Base-by-base conservation (phyloP, 2,888 invertebrate species). In the Bursaphelenchus okinawaensis region DNA sequence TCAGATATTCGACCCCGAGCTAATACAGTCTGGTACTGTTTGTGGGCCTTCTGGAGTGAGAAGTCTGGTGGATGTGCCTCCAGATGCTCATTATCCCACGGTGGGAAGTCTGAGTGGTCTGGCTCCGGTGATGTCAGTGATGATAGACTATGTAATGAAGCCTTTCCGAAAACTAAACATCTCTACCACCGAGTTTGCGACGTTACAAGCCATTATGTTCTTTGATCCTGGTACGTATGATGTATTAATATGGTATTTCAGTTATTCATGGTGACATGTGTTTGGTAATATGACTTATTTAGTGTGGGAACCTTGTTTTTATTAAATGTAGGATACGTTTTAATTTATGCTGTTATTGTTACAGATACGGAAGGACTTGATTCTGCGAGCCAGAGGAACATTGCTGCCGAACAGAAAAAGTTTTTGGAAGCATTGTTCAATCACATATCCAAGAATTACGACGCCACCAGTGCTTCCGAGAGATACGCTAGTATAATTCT, bases 81-180 rank as follows among this genome's bases (percentile, higher is more conserved):
- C 72, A 9, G 58, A 55, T 12, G 71, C 66, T 16, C 68, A 74
- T 58, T 72, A 73, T 61, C 72, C 72, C 1, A 62, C 67, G 9
- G 65, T 69, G 19, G 69, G 69, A 22, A 54, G 58, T 62, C 59
- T 79, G 19, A 72, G 72, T 8, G 79, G 80, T 31, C 66, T 80
- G 26, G 78, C 80, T 0, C 79, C 80, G 4, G 77, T 81, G 27
- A 75, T 81, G 70, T 75, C 78, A 4, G 74, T 75, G 20, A 78
- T 81, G 78, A 80, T 81, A 29, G 79, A 81, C 63, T 76, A 76
- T 52, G 78, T 81, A 26, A 78, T 81, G 81, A 78, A 77, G 40
- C 81, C 81, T 0, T 81, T 81, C 62, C 72, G 81, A 3, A 70
- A 71, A 56, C 65, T 80, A 23, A 77, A 79, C 55, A 73, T 80